These are phyloP conservation scores for Pectinophora gossypiella DNA, from an alignment of 1,140 invertebrate species.

Conservation along the genomic window DNA sequence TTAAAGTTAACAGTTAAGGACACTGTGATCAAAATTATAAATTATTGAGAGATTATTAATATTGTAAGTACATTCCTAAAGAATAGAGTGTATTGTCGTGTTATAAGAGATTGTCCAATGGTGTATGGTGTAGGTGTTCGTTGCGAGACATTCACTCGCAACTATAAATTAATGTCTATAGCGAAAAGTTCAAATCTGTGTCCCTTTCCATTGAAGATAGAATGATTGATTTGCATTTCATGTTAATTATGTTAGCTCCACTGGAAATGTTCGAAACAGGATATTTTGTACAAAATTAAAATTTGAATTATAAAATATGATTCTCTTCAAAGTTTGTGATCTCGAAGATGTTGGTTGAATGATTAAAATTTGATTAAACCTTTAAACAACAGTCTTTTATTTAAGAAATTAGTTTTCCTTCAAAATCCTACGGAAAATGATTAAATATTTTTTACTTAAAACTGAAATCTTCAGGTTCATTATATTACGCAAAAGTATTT, in stretches of 20 bases:
- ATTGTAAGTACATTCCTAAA: constrained; percentile 73
- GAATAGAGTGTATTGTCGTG: constrained; percentile 67
- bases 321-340: constrained; percentile 63
- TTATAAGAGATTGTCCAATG: constrained; percentile 53
- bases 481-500: too few species aligned
- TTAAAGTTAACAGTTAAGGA: constrained; percentile 73
- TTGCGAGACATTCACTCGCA: background rate
- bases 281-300: constrained; percentile 75
- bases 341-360: constrained; percentile 67
- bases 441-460: too few species aligned
- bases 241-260: constrained; percentile 54
- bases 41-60: constrained; percentile 74
- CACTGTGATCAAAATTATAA: constrained; percentile 75
- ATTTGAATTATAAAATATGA: constrained; percentile 52
- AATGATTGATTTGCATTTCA: constrained; percentile 57
- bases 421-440: too few species aligned
- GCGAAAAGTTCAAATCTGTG: constrained; percentile 33
- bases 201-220: constrained; percentile 44
- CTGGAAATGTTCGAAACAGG: constrained; percentile 54
- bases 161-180: constrained; percentile 8
- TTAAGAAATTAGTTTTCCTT: too few species aligned
- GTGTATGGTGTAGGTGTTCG: constrained; percentile 5
- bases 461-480: too few species aligned
- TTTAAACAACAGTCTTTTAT: constrained; percentile 29
- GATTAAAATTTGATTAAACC: constrained; percentile 67